Conservation (phyloP, 2,797 vertebrate species). For the Echeneis naucrates region DNA sequence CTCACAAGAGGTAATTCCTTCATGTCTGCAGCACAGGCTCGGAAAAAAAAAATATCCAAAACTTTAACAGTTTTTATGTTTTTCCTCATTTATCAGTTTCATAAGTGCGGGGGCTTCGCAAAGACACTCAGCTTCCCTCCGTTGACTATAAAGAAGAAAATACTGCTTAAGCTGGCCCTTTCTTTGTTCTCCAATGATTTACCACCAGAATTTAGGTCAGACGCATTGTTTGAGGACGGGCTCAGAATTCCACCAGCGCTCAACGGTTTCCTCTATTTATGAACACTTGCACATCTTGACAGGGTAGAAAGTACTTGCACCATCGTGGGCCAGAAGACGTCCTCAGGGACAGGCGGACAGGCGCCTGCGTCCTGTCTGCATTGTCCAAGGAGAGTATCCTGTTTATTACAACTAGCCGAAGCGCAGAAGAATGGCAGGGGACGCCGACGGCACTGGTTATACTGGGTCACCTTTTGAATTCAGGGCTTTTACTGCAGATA, state of each 20-base stretch:
- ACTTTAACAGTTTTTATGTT: conserved; percentile 51
- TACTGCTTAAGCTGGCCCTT: conserved; percentile 24
- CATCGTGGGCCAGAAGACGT: conserved; percentile 36
- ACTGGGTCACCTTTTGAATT: conserved; percentile 28
- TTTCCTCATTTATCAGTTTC: conserved; percentile 42
- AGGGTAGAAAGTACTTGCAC: conserved; percentile 52
- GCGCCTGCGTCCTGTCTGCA: conserved; percentile 70
- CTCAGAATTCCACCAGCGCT: conserved; percentile 54
- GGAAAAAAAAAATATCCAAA: conserved; percentile 15
- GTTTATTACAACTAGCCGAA: conserved; percentile 73
- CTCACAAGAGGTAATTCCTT: conserved; percentile 57
- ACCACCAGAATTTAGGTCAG: conserved; percentile 61
- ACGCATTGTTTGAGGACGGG: conserved; percentile 64
- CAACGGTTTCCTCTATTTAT: conserved; percentile 65
- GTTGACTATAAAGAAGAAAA: conserved; percentile 29
- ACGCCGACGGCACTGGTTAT: conserved; percentile 15
- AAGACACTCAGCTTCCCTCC: conserved; percentile 23
- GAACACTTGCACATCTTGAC: conserved; percentile 55
- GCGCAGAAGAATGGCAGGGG: conserved; percentile 60
- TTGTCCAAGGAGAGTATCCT: conserved; percentile 76
- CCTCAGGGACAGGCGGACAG: conserved; percentile 57
- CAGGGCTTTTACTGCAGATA: conserved; percentile 37
- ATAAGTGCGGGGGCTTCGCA: conserved; percentile 28
- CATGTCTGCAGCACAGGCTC: conserved; percentile 27
- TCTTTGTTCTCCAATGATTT: conserved; percentile 73